These are phyloP conservation scores for Periplaneta americana DNA, from an alignment of 1,140 invertebrate species.

Conservation along the genomic window DNA sequence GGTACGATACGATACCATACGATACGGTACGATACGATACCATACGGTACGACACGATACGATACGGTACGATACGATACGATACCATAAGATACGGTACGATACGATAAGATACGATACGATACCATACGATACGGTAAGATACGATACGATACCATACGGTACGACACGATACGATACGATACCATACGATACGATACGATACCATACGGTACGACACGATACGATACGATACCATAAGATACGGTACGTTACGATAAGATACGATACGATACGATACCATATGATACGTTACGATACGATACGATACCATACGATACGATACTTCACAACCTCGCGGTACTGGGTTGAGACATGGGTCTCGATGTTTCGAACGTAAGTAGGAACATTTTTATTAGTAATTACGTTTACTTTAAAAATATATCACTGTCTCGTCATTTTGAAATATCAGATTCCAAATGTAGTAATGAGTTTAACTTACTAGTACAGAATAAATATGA, in stretches of 20 bases:
- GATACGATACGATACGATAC: not conserved
- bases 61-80: slow-evolving; percentile 22
- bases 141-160: not conserved
- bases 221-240: slow-evolving; percentile 11
- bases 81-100: slow-evolving; percentile 20
- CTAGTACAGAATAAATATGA: too few species aligned
- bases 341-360: too few species aligned
- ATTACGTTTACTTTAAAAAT: too few species aligned
- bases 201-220: slow-evolving; percentile 21
- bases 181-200: slow-evolving; percentile 18
- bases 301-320: not conserved
- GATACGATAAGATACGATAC: slow-evolving; percentile 16
- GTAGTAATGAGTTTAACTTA: too few species aligned
- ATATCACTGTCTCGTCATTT: too few species aligned
- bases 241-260: not conserved
- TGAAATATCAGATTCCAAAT: too few species aligned
- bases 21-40: slow-evolving; percentile 20
- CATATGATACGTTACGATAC: not conserved
- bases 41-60: slow-evolving; percentile 20
- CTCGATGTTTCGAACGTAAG: too few species aligned
- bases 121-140: not conserved
- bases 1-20: slow-evolving; percentile 22
- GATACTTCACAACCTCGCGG: too few species aligned
- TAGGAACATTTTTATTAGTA: too few species aligned
- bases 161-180: not conserved